Evolutionary conservation across 2,888 invertebrate species (phyloP).

Genomic region (Platycnemis pennipes): DNA sequence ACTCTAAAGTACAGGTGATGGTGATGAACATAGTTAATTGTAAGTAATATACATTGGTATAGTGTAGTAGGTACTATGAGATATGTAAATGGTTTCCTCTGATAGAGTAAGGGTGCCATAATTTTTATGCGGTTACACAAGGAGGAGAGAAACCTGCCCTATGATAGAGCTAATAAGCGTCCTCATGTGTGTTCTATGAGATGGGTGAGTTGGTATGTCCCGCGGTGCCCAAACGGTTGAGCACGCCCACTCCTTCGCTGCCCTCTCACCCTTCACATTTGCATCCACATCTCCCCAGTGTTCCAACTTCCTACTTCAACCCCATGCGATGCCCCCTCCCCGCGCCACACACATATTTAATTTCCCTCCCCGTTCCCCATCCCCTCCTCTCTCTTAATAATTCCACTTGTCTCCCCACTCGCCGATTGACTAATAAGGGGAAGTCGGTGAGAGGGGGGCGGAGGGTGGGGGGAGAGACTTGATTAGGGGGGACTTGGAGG

Average conservation of each 20-base stretch:
- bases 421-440: slow-evolving; percentile 62
- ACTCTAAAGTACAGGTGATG: too few species aligned
- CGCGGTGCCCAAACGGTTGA: too few species aligned
- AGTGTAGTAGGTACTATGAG: too few species aligned
- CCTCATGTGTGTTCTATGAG: too few species aligned
- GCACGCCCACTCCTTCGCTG: neutral
- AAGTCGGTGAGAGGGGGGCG: slow-evolving; percentile 11
- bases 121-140: too few species aligned
- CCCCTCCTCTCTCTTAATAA: neutral
- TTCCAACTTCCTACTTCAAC: neutral
- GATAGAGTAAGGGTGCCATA: too few species aligned
- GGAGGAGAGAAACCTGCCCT: too few species aligned
- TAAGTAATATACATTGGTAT: too few species aligned
- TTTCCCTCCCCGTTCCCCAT: neutral
- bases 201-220: too few species aligned
- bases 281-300: neutral
- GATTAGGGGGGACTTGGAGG: slow-evolving; percentile 15
- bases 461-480: neutral
- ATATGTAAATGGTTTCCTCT: too few species aligned
- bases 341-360: neutral
- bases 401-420: neutral
- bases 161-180: too few species aligned
- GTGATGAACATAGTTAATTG: too few species aligned
- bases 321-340: neutral
- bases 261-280: neutral